Evolutionary conservation across 2,888 invertebrate species (phyloP), one percentile per base, ranked within the genome.

Genomic region (Trichogramma dendrolimi): DNA sequence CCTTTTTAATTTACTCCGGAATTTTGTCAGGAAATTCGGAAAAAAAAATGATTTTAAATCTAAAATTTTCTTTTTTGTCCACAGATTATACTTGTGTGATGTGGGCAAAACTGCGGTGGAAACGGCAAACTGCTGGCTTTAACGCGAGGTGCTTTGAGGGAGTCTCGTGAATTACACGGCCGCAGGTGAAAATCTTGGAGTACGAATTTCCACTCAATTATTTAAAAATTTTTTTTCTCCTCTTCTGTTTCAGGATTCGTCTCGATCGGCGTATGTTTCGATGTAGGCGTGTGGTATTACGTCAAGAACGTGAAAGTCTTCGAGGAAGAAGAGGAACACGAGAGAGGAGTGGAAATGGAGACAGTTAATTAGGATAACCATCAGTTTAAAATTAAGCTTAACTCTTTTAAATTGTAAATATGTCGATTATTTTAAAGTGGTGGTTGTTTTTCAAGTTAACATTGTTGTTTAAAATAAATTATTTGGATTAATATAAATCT

Each of bases 71-170:
- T 53, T 14, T 63, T 57, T 63, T 61, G 61, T 52, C 67, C 75
- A 7, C 71, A 85, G 87, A 87, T 77, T 82, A 81, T 67, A 83
- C 87, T 6, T 90, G 89, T 70, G 75, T 88, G 40, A 86, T 89
- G 10, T 90, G 89, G 88, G 89, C 8, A 87, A 87, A 73, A 87
- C 87, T 89, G 89, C 71, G 82, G 85, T 0, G 85, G 85, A 58
- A 85, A 83, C 55, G 88, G 89, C 66, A 88, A n/a, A 89, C 71
- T 89, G 90, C 72, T 89, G 89, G 89, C 79, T 89, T 7, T 90
- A 85, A 89, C 74, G 86, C 86, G 7, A 83, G n/a, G 83, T 71
- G 81, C 83, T 5, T 79, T 89, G 67, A 82, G 87, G n/a, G 74
- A 86, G 86, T 69, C 81, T 83, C 54, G 75, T 88, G 65, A 88